Evolutionary conservation across 2,113 vertebrate species (phyloP).

Genomic region (Myrmecobius fasciatus): DNA sequence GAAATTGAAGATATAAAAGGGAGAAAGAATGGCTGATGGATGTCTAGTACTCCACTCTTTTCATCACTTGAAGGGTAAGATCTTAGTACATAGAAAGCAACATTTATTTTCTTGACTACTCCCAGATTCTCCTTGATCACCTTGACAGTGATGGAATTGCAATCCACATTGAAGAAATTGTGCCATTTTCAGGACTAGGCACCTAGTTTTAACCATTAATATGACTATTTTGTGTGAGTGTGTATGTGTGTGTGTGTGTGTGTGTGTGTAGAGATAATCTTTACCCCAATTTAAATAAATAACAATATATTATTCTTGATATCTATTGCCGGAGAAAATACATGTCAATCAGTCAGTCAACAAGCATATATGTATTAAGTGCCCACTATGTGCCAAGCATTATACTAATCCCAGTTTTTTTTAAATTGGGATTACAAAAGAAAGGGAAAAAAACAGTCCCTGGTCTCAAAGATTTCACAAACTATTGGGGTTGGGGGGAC

Average conservation of each 20-base stretch:
- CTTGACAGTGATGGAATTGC: slow-evolving; percentile 24
- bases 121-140: neutral
- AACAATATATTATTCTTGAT: neutral
- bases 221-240: neutral
- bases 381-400: neutral
- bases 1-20: neutral
- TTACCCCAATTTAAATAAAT: neutral
- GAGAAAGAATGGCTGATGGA: neutral
- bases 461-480: neutral
- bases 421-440: neutral
- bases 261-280: neutral
- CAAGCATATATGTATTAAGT: neutral
- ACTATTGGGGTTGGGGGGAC: neutral
- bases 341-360: neutral
- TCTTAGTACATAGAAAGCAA: neutral
- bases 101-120: neutral
- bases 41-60: neutral
- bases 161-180: neutral
- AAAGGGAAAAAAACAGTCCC: neutral
- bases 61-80: neutral
- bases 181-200: slow-evolving; percentile 14
- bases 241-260: neutral
- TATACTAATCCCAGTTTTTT: no score
- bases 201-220: neutral
- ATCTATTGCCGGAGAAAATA: neutral